Evolutionary conservation across 1,140 invertebrate species (phyloP), one percentile per base, ranked within the genome.

Genomic region (Macrotrachela quadricornifera): DNA sequence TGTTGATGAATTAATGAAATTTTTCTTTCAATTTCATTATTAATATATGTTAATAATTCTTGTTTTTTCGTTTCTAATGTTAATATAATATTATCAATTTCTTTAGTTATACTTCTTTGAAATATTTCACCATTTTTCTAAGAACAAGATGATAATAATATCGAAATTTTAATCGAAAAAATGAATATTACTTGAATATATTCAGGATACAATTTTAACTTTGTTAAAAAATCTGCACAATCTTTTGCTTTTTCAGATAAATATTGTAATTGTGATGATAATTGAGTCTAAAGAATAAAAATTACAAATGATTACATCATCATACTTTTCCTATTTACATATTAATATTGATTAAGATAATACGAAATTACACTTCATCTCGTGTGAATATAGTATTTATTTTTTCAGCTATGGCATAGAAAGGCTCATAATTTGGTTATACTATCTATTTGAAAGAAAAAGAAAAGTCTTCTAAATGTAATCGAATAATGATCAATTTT

Each of bases 211-310:
- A 78, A 79, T 77, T 95, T 96, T 57, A 96, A 77, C 71, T 83
- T 77, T 67, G 90, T 85, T 65, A 96, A 94, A 72, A 92, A 92
- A 73, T 96, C 88, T 59, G 87, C 92, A 60, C 90, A 90, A 42
- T 83, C 81, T 72, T 86, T 82, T 42, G 88, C 91, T 69, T 92
- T 85, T 74, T 95, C 91, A 53, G 88, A 92, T 59, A 96, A 75
- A 66, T 88, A 80, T 71, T 95, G 88, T 49, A 97, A 76, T 71
- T 86, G 87, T 74, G 94, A 86, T 56, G 90, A 95, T 62, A 97
- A 74, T 75, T 96, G 91, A 74, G 85, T 90, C 91, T 97, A 1
- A 3, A 30, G 10, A 21, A 21, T 30, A 50, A 62, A 44, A 53
- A 54, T n/a, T n/a, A n/a, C n/a, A n/a, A n/a, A n/a, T n/a, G n/a